Percentiles rank a stretch among this genome's conserved stretches.
Conservation (phyloP, 2,113 vertebrate species). For the Amazona guildingii region DNA sequence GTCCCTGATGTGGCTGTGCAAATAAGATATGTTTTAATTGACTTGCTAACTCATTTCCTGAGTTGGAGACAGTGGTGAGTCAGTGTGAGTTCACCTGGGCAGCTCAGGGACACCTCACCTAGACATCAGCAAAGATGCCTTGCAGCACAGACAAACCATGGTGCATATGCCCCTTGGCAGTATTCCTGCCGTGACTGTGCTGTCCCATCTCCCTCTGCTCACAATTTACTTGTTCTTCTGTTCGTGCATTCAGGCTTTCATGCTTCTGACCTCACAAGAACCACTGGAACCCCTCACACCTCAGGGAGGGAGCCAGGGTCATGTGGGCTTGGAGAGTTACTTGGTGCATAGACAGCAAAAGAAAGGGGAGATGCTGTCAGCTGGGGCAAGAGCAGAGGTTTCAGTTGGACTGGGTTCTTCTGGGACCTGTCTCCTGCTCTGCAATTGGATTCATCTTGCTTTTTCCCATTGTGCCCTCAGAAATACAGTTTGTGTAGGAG, state of each 20-base stretch:
- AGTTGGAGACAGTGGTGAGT: fast-evolving
- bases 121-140: fast-evolving
- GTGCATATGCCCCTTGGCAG: fast-evolving
- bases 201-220: neutral
- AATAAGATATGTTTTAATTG: neutral
- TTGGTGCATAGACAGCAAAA: neutral
- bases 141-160: neutral
- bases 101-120: neutral
- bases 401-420: neutral
- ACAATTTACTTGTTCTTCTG: neutral
- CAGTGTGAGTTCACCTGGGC: neutral
- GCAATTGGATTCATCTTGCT: neutral
- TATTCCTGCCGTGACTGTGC: neutral
- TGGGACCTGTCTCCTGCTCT: neutral
- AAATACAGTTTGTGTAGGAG: neutral
- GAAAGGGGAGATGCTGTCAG: neutral
- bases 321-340: fast-evolving
- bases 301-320: neutral
- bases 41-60: neutral
- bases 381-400: neutral
- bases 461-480: neutral
- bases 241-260: neutral
- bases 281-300: fast-evolving
- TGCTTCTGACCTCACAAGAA: neutral
- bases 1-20: neutral